Evolutionary conservation across 35 echinoderm and acorn worm species (phyloP).

Genomic region (Eucidaris tribuloides): DNA sequence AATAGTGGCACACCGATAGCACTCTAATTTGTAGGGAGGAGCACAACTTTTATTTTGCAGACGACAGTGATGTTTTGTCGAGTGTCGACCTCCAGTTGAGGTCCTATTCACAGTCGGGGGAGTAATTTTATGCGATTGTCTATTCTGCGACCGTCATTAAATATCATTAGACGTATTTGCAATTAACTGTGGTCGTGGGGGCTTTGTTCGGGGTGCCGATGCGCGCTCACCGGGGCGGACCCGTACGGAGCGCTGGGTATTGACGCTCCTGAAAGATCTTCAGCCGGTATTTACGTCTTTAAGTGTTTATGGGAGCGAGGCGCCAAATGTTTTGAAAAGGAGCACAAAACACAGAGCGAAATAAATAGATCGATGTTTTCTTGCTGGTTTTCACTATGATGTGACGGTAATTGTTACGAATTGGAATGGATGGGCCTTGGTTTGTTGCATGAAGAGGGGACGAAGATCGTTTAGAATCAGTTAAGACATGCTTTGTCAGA

Average conservation of each 20-base stretch:
- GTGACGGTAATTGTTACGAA: slow-evolving; percentile 20
- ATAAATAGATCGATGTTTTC: not conserved
- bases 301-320: slow-evolving; percentile 19
- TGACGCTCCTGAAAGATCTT: not conserved
- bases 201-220: no score
- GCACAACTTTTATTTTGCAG: not conserved
- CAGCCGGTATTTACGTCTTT: not conserved
- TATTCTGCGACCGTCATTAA: not conserved
- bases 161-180: not conserved
- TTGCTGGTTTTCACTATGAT: not conserved
- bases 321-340: not conserved
- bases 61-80: not conserved
- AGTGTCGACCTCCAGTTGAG: not conserved
- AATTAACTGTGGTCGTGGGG: no score
- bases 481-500: no score
- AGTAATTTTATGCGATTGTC: not conserved
- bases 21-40: slow-evolving; percentile 16
- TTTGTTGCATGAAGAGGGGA: not conserved
- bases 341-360: not conserved
- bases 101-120: not conserved
- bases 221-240: no score
- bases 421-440: not conserved
- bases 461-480: no score
- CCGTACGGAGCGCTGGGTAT: no score
- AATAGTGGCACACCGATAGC: not conserved